Conservation (phyloP, 2,113 vertebrate genomes). For the Sinocyclocheilus grahami region DNA sequence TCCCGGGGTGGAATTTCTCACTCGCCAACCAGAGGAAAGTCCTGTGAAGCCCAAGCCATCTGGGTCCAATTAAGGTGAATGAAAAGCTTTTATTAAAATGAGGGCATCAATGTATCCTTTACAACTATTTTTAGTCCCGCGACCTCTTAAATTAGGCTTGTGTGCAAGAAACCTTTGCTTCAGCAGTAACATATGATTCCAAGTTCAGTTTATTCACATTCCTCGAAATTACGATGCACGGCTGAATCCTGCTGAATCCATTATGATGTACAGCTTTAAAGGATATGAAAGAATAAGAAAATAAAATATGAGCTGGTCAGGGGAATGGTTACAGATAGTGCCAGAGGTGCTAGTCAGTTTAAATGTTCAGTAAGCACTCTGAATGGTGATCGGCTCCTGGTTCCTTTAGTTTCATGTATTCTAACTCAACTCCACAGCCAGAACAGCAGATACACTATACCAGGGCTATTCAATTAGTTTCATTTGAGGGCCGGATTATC, state of each 20-base stretch:
- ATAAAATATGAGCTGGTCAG: too few relatives aligned
- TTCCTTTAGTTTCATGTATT: background rate
- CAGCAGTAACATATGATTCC: background rate
- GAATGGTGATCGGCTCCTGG: too few relatives aligned
- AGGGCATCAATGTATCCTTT: constrained; percentile 74
- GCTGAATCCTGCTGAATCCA: background rate
- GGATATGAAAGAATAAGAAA: background rate
- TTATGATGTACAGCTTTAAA: background rate
- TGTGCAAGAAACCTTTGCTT: background rate
- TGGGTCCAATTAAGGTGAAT: constrained; percentile 84
- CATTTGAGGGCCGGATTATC: too few relatives aligned
- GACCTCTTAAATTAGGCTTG: constrained; percentile 34
- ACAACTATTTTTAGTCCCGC: constrained; percentile 71
- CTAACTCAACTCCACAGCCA: background rate
- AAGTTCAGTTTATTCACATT: background rate
- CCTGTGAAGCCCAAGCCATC: constrained; percentile 76
- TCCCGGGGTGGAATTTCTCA: constrained; percentile 63
- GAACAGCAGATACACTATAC: too few relatives aligned
- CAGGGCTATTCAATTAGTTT: too few relatives aligned
- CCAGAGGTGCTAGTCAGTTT: background rate
- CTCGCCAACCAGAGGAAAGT: constrained; percentile 61
- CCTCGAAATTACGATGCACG: background rate
- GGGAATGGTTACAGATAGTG: background rate
- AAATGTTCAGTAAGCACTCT: background rate
- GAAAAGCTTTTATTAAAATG: constrained; percentile 77